Evolutionary conservation across 2,888 invertebrate species (phyloP).

Genomic region (Liposcelis brunnea): DNA sequence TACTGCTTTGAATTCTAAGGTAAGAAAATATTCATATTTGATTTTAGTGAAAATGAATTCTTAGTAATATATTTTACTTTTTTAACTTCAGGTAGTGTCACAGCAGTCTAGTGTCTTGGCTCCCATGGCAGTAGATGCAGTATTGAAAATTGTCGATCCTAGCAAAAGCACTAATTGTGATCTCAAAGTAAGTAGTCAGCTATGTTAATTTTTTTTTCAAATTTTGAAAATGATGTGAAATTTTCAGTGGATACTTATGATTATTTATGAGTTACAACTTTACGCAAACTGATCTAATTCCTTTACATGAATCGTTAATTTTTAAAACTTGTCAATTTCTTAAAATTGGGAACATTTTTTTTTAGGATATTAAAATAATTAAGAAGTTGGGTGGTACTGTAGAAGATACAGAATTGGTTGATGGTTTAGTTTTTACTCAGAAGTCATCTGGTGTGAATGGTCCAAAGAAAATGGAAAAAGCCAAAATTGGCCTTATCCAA

Average conservation of each 20-base stretch:
- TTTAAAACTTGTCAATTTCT: background rate
- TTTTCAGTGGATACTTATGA: background rate
- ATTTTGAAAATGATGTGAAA: constrained; percentile 4
- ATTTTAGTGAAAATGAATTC: background rate
- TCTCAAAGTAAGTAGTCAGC: constrained; percentile 39
- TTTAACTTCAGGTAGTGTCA: constrained; percentile 60
- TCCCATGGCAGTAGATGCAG: constrained; percentile 94
- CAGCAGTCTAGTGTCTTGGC: constrained; percentile 92
- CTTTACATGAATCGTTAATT: constrained; percentile 8
- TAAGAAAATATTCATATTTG: too few species aligned
- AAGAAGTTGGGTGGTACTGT: constrained; percentile 92
- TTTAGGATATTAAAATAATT: constrained; percentile 82
- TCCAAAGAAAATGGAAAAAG: constrained; percentile 87
- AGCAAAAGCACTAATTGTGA: constrained; percentile 65
- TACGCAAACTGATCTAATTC: constrained; percentile 6
- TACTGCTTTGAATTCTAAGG: constrained; percentile 93
- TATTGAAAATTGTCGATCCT: constrained; percentile 65
- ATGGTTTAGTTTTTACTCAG: constrained; percentile 89
- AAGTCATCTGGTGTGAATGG: constrained; percentile 78
- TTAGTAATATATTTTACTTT: constrained; percentile 4
- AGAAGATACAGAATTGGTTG: constrained; percentile 90
- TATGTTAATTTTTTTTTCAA: constrained; percentile 6
- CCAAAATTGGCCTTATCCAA: constrained; percentile 96
- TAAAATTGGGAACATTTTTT: constrained; percentile 10
- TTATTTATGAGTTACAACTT: background rate